Base-by-base conservation (phyloP, 2,113 vertebrate species). In the Hippocampus barbouri region DNA sequence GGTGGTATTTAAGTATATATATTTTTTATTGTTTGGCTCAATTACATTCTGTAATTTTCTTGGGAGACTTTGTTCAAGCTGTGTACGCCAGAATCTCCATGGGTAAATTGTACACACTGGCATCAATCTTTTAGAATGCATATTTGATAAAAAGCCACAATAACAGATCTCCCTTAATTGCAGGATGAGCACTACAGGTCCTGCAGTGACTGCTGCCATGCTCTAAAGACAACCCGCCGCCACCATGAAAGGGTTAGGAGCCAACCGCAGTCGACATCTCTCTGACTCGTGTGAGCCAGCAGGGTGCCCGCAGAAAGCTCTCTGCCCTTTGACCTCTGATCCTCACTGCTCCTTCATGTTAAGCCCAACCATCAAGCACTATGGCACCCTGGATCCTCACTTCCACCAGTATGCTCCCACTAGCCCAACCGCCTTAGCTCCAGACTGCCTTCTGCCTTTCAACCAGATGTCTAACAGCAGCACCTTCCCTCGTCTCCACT, bases 221-320 rank as follows among this genome's bases (percentile, higher is more conserved):
- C 80, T 84, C 59, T 91, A 69, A 87, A 59, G 71, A 70, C 75
- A 49, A 70, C 69, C 72, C 38, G 56, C 71, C 59, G 82, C 86
- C 89, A 91, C 90, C 92, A 99, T 99, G 97, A 99, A 99, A 93
- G 96, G 97, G 89, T 94, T 98, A 91, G 95, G 94, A 92, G 94
- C 95, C 88, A 95, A 95, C 86, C 96, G 95, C 90, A 94, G 93
- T 83, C 96, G 94, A 73, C 96, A 98, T 90, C 94, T 96, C 78
- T 98, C 97, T 0, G 95, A 98, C 82, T 96, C 95, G 68, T 94
- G 96, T 88, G 97, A 99, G 85, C 94, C 94, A 66, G 69, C 90
- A 0, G 83, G 82, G 68, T 87, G 85, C 62, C 78, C 91, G 71
- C 93, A 94, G 49, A 96, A 96, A 78, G 90, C 94, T 79, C 86